Percentiles rank a stretch among this genome's conserved stretches.
Conservation (phyloP, 1,140 invertebrate genomes). For the Achatina immaculata region DNA sequence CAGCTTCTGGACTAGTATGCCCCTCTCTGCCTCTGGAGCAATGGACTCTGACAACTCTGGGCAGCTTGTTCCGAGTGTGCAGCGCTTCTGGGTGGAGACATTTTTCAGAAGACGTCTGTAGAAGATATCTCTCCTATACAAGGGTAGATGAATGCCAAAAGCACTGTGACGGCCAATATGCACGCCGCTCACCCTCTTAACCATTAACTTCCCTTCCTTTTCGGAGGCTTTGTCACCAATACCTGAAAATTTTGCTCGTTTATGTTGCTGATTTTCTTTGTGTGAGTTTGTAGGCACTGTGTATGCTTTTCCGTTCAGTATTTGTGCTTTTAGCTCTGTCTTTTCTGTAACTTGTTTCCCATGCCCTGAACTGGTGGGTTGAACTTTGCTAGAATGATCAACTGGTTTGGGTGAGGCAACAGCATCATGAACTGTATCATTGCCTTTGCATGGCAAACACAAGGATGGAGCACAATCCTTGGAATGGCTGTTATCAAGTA, state of each 20-base stretch:
- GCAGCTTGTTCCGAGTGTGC: slow-evolving; percentile 50
- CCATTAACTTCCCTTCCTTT: neutral
- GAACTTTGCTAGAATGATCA: neutral
- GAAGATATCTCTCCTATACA: slow-evolving; percentile 65
- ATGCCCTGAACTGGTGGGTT: neutral
- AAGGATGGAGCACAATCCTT: neutral
- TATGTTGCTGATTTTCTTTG: neutral
- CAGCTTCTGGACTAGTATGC: slow-evolving; percentile 24
- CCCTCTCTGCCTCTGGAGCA: neutral
- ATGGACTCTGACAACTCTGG: slow-evolving; percentile 49
- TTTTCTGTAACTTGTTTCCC: neutral
- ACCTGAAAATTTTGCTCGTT: slow-evolving; percentile 1
- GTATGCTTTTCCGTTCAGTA: neutral
- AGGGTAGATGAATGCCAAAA: slow-evolving; percentile 47
- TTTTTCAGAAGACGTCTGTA: slow-evolving; percentile 52
- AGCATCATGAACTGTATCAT: neutral
- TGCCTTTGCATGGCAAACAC: neutral
- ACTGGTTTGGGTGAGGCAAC: neutral
- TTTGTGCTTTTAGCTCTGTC: neutral
- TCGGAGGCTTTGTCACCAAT: slow-evolving; percentile 19
- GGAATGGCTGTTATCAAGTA: neutral
- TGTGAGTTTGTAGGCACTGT: neutral
- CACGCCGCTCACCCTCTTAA: slow-evolving; percentile 16
- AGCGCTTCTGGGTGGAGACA: slow-evolving; percentile 32
- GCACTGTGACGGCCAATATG: slow-evolving; percentile 34